These are phyloP conservation scores for Epinephelus awoara DNA, from an alignment of 2,797 vertebrate species.

Conservation along the genomic window DNA sequence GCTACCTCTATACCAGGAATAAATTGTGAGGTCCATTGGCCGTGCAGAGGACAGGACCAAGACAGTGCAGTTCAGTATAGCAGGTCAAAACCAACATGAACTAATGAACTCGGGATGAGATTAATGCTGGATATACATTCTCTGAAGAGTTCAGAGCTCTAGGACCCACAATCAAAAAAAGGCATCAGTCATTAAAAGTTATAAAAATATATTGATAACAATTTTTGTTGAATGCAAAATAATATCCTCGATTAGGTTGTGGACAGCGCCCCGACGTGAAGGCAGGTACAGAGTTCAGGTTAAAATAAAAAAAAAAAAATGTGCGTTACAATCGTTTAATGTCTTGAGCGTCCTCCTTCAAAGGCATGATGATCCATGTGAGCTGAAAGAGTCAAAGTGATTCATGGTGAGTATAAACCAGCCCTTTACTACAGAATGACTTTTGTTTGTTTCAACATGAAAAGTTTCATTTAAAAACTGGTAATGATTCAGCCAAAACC, in stretches of 20 bases:
- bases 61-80: constrained; percentile 61
- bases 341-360: constrained; percentile 91
- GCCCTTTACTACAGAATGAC: background rate
- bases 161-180: constrained; percentile 55
- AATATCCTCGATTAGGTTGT: constrained; percentile 64
- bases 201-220: constrained; percentile 82
- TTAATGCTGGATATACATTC: constrained; percentile 27
- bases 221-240: constrained; percentile 70
- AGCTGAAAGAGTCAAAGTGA: constrained; percentile 82
- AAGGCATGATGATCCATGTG: constrained; percentile 96
- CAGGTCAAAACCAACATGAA: constrained; percentile 38
- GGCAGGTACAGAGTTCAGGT: constrained; percentile 66
- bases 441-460: background rate
- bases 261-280: constrained; percentile 56
- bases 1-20: constrained; percentile 43
- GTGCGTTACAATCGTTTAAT: constrained; percentile 80
- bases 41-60: constrained; percentile 30
- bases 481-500: no score
- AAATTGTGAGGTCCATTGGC: constrained; percentile 35
- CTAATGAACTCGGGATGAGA: constrained; percentile 17
- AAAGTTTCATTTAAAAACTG: no score
- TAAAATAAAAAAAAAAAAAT: constrained; percentile 50
- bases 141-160: constrained; percentile 50
- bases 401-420: constrained; percentile 51
- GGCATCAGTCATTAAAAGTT: constrained; percentile 74